Evolutionary conservation across 2,888 invertebrate species (phyloP), one percentile per base, ranked within the genome.

Genomic region (Dryobota labecula): DNA sequence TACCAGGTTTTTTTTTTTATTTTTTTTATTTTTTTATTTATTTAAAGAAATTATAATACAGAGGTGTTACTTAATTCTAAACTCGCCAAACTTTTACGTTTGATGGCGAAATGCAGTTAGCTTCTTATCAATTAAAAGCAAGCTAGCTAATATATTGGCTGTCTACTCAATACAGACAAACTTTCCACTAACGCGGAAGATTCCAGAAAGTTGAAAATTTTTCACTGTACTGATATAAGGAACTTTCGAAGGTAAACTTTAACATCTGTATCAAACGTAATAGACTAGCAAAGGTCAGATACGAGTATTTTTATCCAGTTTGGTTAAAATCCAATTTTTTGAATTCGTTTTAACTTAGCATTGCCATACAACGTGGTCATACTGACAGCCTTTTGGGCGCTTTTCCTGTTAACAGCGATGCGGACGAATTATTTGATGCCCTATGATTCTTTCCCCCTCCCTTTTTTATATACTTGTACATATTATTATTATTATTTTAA

Each of bases 251-350:
- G 56, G 57, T 69, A 73, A 84, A 84, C 70, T 86, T 86, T 58
- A 73, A 78, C 84, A 83, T 84, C 78, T 78, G 80, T 61, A 79
- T 70, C 62, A 67, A 65, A 78, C 57, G 68, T 76, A 79, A 82
- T 72, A 77, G 65, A 83, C 78, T 61, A 49, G 45, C 30, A 43
- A 73, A 79, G 43, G 69, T 70, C 68, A 49, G 51, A 61, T 62
- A 36, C 49, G 27, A 75, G 66, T 67, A 72, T 73, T 66, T 76
- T 71, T 75, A 74, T 79, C 51, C 33, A 56, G 58, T 68, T 69
- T 43, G 0, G 30, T 72, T 58, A 15, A 18, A 67, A 30, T 61
- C 33, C 1, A 18, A 41, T 13, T 51, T 63, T 36, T 49, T 20
- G 5, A 20, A 36, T 27, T 5, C 33, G 8, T 24, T n/a, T 41